A percentile compares a stretch with the other conserved stretches of the same genome.
Conservation (phyloP, 2,888 invertebrate genomes). For the Drosophila meridiana region DNA sequence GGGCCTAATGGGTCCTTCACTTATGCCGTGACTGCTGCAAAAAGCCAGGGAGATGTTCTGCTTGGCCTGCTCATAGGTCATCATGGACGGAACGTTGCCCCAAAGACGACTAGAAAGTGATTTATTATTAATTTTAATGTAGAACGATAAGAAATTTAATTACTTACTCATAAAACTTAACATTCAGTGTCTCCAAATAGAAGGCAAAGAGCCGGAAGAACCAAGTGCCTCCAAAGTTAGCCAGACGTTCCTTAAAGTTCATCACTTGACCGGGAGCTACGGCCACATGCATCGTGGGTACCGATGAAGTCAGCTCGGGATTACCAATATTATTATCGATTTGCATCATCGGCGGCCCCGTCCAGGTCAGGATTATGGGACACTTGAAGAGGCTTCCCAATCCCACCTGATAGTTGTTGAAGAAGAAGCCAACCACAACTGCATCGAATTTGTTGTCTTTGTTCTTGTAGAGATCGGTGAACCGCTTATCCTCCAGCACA, state of each 20-base stretch:
- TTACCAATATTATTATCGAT: slow-evolving; percentile 73
- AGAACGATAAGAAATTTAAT: background rate
- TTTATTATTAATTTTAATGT: background rate
- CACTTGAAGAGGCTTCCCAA: slow-evolving; percentile 78
- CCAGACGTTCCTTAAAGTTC: slow-evolving; percentile 64
- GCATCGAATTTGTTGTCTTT: slow-evolving; percentile 82
- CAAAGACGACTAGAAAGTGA: slow-evolving; percentile 40
- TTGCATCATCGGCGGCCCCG: slow-evolving; percentile 57
- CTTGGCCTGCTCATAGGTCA: slow-evolving; percentile 66
- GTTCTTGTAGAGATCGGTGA: slow-evolving; percentile 76
- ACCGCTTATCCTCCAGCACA: slow-evolving; percentile 69
- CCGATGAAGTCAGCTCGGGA: slow-evolving; percentile 71
- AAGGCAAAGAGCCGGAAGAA: slow-evolving; percentile 34
- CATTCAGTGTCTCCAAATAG: slow-evolving; percentile 33
- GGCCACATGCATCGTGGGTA: slow-evolving; percentile 68
- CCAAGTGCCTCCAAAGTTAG: slow-evolving; percentile 51
- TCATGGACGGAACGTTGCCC: slow-evolving; percentile 56
- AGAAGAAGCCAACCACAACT: slow-evolving; percentile 81
- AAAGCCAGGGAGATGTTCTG: slow-evolving; percentile 82
- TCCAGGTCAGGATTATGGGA: slow-evolving; percentile 77
- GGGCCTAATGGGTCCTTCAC: slow-evolving; percentile 81
- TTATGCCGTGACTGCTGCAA: slow-evolving; percentile 78
- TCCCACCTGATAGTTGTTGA: slow-evolving; percentile 79
- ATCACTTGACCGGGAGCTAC: slow-evolving; percentile 49
- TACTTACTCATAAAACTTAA: slow-evolving; percentile 70